These are phyloP conservation scores for Hormaphis cornu DNA, from an alignment of 1,140 invertebrate genomes.

Conservation along the genomic window DNA sequence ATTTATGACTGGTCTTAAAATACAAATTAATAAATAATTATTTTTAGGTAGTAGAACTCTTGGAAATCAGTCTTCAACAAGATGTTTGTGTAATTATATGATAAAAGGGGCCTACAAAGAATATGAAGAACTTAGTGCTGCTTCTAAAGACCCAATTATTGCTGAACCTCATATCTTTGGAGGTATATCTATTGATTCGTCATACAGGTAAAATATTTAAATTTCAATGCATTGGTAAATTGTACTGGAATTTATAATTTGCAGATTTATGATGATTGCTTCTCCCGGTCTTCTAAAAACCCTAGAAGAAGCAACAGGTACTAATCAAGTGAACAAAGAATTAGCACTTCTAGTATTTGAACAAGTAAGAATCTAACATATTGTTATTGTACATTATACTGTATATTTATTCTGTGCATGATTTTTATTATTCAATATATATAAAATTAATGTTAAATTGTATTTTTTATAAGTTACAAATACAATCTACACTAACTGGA, in stretches of 20 bases:
- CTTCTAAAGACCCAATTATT: constrained; percentile 67
- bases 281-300: constrained; percentile 76
- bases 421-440: too few relatives aligned
- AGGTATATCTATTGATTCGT: constrained; percentile 66
- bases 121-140: constrained; percentile 59
- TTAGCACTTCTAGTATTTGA: constrained; percentile 69
- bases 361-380: constrained; percentile 46
- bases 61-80: constrained; percentile 62
- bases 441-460: background rate
- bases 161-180: constrained; percentile 73
- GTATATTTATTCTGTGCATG: too few relatives aligned
- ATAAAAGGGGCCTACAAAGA: constrained; percentile 80
- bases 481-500: constrained; percentile 66
- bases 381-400: background rate
- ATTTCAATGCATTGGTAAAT: background rate
- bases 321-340: constrained; percentile 69
- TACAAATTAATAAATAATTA: background rate
- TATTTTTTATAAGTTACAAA: constrained; percentile 53
- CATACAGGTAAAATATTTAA: constrained; percentile 49
- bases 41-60: constrained; percentile 49
- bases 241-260: background rate
- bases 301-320: constrained; percentile 68
- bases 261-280: constrained; percentile 68
- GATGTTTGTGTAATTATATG: constrained; percentile 82
- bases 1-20: constrained; percentile 45